Evolutionary conservation across 1,140 invertebrate genomes (phyloP).

Genomic region (Ladona fulva): DNA sequence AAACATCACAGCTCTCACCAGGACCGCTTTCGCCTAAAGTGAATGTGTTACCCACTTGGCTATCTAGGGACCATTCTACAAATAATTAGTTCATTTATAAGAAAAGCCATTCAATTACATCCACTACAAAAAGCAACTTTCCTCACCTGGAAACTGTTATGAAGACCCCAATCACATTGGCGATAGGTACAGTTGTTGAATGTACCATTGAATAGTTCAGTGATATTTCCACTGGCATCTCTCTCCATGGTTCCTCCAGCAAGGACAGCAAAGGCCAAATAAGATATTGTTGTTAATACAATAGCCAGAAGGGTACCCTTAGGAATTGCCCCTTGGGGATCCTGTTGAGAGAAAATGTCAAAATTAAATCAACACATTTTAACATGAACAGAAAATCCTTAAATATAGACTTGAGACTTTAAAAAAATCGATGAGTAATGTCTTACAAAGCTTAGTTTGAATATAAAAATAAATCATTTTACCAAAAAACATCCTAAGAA

Average conservation of each 20-base stretch:
- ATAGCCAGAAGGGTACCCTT: constrained; percentile 87
- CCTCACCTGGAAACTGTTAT: constrained; percentile 69
- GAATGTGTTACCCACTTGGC: too few species aligned
- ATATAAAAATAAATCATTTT: too few species aligned
- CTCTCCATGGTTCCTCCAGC: constrained; percentile 62
- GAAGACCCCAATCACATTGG: constrained; percentile 62
- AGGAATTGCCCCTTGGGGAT: constrained; percentile 82
- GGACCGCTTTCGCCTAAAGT: too few species aligned
- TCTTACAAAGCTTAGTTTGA: too few species aligned
- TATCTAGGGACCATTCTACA: too few species aligned
- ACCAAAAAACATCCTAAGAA: too few species aligned
- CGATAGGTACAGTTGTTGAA: constrained; percentile 39
- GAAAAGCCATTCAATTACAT: too few species aligned
- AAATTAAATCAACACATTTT: constrained; percentile 5
- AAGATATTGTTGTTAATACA: constrained; percentile 70
- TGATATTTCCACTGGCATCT: constrained; percentile 62
- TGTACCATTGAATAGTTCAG: constrained; percentile 42
- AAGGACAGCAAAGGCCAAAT: constrained; percentile 71
- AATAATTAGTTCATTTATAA: too few species aligned
- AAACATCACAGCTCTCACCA: too few species aligned
- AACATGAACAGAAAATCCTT: too few species aligned
- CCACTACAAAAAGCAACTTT: constrained; percentile 3
- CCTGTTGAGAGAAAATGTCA: constrained; percentile 56
- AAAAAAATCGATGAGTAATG: too few species aligned
- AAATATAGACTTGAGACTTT: neutral